phyloP scores from a whole-genome alignment of 2,797 vertebrate species.

The Peromyscus nudipes region DNA sequence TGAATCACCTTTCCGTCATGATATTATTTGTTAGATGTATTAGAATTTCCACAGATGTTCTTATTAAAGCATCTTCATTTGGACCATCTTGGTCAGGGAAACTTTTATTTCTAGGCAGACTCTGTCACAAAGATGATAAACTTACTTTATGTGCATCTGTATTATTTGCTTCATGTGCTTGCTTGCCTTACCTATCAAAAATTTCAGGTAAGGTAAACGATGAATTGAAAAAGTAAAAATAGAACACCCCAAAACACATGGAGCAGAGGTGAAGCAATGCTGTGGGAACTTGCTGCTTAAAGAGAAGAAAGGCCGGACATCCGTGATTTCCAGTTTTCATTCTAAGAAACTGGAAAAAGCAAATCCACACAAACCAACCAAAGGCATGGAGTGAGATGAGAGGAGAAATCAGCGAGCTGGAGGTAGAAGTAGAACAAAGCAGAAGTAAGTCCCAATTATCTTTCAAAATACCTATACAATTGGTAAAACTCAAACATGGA shows the following conservation, averaged over 20 bases:
- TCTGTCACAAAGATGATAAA: not conserved
- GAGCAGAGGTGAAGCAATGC: not conserved
- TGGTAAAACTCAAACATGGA: not conserved
- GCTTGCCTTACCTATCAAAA: not conserved
- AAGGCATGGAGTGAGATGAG: not conserved
- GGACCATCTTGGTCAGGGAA: not conserved
- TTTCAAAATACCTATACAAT: not conserved
- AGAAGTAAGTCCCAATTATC: not conserved
- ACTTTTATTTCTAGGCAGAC: slow-evolving; percentile 17
- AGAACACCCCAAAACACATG: not conserved
- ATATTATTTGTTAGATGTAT: not conserved
- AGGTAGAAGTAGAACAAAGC: slow-evolving; percentile 9
- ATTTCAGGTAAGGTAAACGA: not conserved
- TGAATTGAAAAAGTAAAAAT: slow-evolving; percentile 28
- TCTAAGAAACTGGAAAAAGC: not conserved
- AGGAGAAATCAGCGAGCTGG: not conserved
- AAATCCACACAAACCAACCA: not conserved
- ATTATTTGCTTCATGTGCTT: not conserved
- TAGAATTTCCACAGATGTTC: not conserved
- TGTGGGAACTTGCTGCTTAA: not conserved
- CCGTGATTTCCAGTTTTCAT: not conserved
- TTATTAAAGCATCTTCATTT: not conserved
- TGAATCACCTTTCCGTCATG: not conserved
- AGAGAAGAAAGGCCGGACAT: not conserved
- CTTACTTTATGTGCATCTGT: not conserved